Evolutionary conservation across 2,888 invertebrate species (phyloP), one percentile per base, ranked within the genome.

Genomic region (Ceraclea dissimilis): DNA sequence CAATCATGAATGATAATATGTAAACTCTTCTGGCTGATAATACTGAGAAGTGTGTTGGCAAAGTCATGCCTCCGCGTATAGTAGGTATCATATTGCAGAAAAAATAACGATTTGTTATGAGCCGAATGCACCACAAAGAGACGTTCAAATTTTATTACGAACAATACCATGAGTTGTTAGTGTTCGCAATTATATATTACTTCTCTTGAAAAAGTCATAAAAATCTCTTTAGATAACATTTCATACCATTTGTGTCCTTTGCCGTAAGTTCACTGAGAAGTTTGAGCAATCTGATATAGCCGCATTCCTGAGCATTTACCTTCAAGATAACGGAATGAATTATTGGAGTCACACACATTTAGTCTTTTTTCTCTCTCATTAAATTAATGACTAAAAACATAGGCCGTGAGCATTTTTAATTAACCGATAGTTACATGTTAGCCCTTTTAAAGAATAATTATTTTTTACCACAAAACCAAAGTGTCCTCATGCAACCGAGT

Each of bases 311-410:
- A 39, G 39, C 39, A 39, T 39, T 39, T 39, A 39, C 13, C 8
- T 39, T 39, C 13, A 5, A 39, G 39, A 39, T 39, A 39, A 39
- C 39, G 39, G 39, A 39, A 39, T 39, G 39, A 39, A 39, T 39
- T 39, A 39, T 39, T 39, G 39, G 39, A 39, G 39, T 39, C 39
- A 39, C 39, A 39, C 39, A 39, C 39, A 39, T 39, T 39, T 39
- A 39, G 39, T 39, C 39, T 39, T 39, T 16, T 39, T 39, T 13
- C 13, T 31, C 31, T 39, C 39, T 39, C 39, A 39, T 39, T 39
- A 39, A 39, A 39, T 39, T 39, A 39, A 39, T 39, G 39, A 39
- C 26, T 39, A 39, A 39, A 13, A 39, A 39, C 39, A 13, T 39
- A 39, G 39, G 13, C 39, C 39, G 16, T n/a, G n/a, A 13, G 16